Evolutionary conservation across 2,113 vertebrate genomes (phyloP).

Genomic region (Cyanoderma ruficeps): DNA sequence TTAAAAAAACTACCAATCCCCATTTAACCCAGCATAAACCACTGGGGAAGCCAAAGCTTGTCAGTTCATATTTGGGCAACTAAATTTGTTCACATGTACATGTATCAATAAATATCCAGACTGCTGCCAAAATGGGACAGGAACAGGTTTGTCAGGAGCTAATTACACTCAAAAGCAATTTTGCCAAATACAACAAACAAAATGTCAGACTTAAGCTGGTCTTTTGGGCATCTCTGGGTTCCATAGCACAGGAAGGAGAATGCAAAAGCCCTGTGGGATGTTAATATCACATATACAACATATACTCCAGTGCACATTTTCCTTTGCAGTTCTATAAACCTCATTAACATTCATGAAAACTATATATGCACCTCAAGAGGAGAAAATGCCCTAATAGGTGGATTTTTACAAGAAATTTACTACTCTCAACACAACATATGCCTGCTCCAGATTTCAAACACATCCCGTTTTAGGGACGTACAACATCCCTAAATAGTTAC

Average conservation of each 20-base stretch:
- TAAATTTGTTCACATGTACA: background rate
- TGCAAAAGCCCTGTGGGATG: background rate
- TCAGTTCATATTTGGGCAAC: background rate
- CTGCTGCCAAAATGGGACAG: background rate
- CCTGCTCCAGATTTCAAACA: slow-evolving; percentile 1
- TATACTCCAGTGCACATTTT: background rate
- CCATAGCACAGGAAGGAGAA: background rate
- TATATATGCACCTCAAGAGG: slow-evolving; percentile 10
- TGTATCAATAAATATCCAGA: background rate
- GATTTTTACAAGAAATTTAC: slow-evolving; percentile 47
- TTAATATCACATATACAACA: background rate
- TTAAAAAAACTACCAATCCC: background rate
- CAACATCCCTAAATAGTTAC: slow-evolving; percentile 15
- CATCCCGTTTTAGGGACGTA: background rate
- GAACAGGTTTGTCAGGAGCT: background rate
- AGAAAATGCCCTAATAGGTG: background rate
- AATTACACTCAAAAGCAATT: background rate
- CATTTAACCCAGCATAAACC: background rate
- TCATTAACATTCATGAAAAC: slow-evolving; percentile 37
- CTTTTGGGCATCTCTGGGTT: background rate
- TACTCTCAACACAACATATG: slow-evolving; percentile 8
- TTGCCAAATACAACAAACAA: slow-evolving; percentile 7
- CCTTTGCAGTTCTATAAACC: background rate
- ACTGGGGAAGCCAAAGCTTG: background rate
- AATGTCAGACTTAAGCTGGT: background rate